Base-by-base conservation (phyloP, 2,113 vertebrate genomes). In the Motacilla tschutschensis region DNA sequence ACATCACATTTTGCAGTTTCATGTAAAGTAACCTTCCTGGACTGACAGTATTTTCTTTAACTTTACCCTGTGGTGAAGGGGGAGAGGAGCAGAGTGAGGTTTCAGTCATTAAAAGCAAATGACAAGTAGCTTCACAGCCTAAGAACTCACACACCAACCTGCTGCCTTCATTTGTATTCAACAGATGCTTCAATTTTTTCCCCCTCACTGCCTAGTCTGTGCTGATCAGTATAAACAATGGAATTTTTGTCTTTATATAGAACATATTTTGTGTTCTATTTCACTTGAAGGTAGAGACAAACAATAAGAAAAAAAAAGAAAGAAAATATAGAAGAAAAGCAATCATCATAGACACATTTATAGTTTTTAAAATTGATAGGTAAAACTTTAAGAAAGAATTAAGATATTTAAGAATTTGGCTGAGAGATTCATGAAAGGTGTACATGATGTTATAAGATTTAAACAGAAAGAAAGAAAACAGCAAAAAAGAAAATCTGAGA, bases 81-180 rank as follows among this genome's bases (percentile, higher is more conserved):
- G 13, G 18, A 38, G 31, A 36, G n/a, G n/a, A 70, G 13, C 15
- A 58, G 11, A 62, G 17, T 17, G 51, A 88, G 35, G 24, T 70
- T 91, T 79, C 54, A 84, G 74, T 57, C 29, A 17, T 57, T 78
- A 66, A 91, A 89, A 82, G 62, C 41, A 92, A 88, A 91, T 67
- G 62, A 85, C 66, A 85, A 87, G 75, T 78, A 94, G 62, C 73
- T 95, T 87, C 77, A 85, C 50, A 90, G 79, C 46, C 65, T 73
- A 81, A 79, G 59, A 50, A 60, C 54, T 87, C 79, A 71, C 25
- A 46, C 70, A 79, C 25, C 87, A 94, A 95, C 94, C 89, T 95
- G 90, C 93, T 93, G 54, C 47, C 94, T 96, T 96, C 83, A 96
- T 96, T 96, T 95, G 94, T 96, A 96, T 97, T 95, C 97, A 86